These are phyloP conservation scores for Meliscaeva auricollis DNA, from an alignment of 2,888 invertebrate genomes.

Conservation along the genomic window DNA sequence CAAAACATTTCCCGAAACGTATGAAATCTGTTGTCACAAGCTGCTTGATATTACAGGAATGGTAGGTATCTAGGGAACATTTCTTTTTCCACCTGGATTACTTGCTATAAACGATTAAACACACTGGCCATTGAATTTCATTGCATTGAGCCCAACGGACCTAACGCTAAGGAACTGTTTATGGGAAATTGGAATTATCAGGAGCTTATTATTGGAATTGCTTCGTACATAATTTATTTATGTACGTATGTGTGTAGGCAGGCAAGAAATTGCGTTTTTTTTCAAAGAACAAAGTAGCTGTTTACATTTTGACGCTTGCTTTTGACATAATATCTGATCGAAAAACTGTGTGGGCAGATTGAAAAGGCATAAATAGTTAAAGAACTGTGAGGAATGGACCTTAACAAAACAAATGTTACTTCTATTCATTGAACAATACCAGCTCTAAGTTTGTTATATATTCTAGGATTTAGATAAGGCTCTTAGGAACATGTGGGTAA, in stretches of 20 bases:
- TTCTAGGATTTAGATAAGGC: no score
- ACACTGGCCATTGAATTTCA: slow-evolving; percentile 55
- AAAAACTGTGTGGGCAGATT: no score
- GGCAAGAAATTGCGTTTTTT: no score
- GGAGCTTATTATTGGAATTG: not conserved
- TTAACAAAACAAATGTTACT: no score
- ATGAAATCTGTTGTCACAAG: slow-evolving; percentile 29
- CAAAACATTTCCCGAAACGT: slow-evolving; percentile 8
- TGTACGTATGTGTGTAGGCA: not conserved
- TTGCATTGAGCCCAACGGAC: not conserved
- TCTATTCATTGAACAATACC: no score
- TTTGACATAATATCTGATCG: no score
- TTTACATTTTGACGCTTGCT: no score
- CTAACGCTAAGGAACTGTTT: not conserved
- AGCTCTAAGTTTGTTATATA: no score
- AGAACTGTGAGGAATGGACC: no score
- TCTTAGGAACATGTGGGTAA: no score
- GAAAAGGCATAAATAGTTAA: no score
- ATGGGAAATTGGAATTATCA: not conserved
- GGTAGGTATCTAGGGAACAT: slow-evolving; percentile 20
- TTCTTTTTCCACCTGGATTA: slow-evolving; percentile 34
- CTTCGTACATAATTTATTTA: not conserved
- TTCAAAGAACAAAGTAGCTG: no score
- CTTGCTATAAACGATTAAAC: slow-evolving; percentile 44
- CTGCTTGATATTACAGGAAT: not conserved